Conservation (phyloP, 2,797 vertebrate genomes). For the Chiloscyllium punctatum region DNA sequence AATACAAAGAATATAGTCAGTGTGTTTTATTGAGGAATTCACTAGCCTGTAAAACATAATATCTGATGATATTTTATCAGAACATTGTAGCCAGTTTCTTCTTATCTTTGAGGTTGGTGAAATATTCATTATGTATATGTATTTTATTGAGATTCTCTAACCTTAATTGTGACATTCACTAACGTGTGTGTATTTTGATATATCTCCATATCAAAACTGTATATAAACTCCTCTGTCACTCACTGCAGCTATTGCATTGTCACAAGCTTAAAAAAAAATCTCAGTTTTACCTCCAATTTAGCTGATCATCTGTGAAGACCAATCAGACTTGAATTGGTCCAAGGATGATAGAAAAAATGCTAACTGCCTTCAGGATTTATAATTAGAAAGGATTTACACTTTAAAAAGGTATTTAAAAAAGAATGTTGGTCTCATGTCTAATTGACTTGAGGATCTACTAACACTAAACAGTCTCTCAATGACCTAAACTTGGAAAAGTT, state of each 20-base stretch:
- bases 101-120: background rate
- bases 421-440: background rate
- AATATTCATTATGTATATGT: background rate
- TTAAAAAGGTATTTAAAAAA: background rate
- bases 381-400: background rate
- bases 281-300: background rate
- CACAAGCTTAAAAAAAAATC: background rate
- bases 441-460: background rate
- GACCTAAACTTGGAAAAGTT: background rate
- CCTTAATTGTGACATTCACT: conserved; percentile 12
- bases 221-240: background rate
- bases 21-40: background rate
- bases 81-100: conserved; percentile 1
- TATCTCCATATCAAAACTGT: background rate
- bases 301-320: background rate
- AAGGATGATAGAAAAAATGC: background rate
- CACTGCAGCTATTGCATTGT: background rate
- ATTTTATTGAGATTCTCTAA: background rate
- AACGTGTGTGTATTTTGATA: background rate
- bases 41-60: background rate
- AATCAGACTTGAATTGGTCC: background rate
- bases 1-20: background rate
- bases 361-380: background rate
- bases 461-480: background rate
- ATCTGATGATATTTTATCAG: background rate